Base-by-base conservation (phyloP, 2,113 vertebrate species). In the Poeciliopsis prolifica region DNA sequence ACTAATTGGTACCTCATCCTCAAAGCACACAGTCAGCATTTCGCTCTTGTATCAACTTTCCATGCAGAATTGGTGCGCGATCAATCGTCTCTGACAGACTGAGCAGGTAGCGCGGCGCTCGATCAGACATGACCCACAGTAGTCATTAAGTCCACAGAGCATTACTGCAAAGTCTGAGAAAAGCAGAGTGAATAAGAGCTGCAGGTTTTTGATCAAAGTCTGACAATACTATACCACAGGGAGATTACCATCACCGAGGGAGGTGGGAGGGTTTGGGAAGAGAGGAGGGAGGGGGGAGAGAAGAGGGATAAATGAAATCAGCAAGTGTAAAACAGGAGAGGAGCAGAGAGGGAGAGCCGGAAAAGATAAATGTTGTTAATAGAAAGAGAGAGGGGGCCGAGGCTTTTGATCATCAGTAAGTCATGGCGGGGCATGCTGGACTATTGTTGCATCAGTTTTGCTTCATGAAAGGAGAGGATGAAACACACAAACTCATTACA, bases 131-230 rank as follows among this genome's bases (percentile, higher is more conserved):
- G 54, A 58, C 69, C 67, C 66, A 5, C 61, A 77, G 74, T 85
- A 79, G 86, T 89, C 86, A 84, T 72, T 82, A 85, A 78, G 85
- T 80, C 77, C 9, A 37, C 74, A 66, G 86, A 79, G 82, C 72
- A 78, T 85, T 87, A 68, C 65, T 15, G 19, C 28, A 58, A 58
- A 73, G 81, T 78, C 81, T 82, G 68, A 69, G 78, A 72, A 74
- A 77, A 40, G 75, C 76, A 72, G 63, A 74, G 76, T 77, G 78
- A 86, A 78, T 69, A 74, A 77, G 70, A 81, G 63, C 30, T 4
- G 77, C 77, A 68, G 71, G 77, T 65, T 70, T 87, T 68, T 83
- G 90, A 90, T 91, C 90, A 90, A 85, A 90, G 85, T 80, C 80
- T 85, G 80, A 86, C 85, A 77, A 78, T 65, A 65, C 61, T 42